phyloP scores from a whole-genome alignment of 92 coral and sea anemone genomes.

The Epizoanthus ramosus region DNA sequence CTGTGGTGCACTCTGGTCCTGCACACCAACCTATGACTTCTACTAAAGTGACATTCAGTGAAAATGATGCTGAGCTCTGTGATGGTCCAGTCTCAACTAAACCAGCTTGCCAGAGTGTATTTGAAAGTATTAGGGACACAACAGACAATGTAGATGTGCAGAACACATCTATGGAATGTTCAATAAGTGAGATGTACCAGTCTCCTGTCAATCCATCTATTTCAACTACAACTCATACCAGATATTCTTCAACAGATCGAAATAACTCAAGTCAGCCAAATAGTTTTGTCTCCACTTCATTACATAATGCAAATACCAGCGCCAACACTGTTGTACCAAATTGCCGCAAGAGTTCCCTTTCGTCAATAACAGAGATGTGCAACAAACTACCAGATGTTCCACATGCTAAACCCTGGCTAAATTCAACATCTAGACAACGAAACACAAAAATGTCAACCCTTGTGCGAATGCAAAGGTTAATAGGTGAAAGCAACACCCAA shows the following conservation, averaged over 20 bases:
- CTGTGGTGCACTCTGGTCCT: not conserved
- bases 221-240: not conserved
- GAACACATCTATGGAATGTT: not conserved
- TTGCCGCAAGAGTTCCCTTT: conserved; percentile 11
- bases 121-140: not conserved
- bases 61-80: not conserved
- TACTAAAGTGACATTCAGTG: not conserved
- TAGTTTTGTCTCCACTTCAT: not conserved
- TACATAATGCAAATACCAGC: not conserved
- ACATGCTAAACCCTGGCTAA: not conserved
- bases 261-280: not conserved
- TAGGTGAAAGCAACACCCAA: not conserved
- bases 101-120: not conserved
- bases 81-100: not conserved
- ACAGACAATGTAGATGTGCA: not conserved
- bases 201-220: not conserved
- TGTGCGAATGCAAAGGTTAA: not conserved
- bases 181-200: not conserved
- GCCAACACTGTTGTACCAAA: not conserved
- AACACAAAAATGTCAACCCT: not conserved
- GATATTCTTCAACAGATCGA: not conserved
- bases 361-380: conserved; percentile 33
- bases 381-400: conserved; percentile 22
- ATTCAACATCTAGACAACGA: not conserved
- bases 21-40: not conserved